phyloP scores from a whole-genome alignment of 2,113 vertebrate genomes.

The Mesembrinibis cayennensis region DNA sequence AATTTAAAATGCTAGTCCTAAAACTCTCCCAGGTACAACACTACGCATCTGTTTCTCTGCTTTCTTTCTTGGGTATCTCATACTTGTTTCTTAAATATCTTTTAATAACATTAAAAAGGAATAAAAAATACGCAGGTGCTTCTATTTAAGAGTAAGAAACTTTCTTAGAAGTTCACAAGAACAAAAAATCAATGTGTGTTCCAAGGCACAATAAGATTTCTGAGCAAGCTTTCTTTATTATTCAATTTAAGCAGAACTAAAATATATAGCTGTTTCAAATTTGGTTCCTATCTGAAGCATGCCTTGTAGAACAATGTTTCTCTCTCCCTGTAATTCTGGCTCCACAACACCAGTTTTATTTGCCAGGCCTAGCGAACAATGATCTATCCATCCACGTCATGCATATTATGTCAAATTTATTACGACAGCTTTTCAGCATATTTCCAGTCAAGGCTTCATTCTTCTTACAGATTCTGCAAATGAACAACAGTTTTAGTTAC shows the following conservation, averaged over 20 bases:
- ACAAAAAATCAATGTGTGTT: not conserved
- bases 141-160: not conserved
- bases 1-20: not conserved
- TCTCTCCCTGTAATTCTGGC: constrained; percentile 42
- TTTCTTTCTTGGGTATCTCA: not conserved
- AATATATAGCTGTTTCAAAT: constrained; percentile 48
- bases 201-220: constrained; percentile 12
- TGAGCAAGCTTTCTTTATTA: constrained; percentile 42
- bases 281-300: constrained; percentile 44
- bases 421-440: constrained; percentile 52
- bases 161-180: constrained; percentile 15
- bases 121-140: not conserved
- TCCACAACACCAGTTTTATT: constrained; percentile 47
- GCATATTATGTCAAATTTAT: constrained; percentile 74
- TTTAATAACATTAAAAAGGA: not conserved
- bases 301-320: constrained; percentile 52
- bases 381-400: constrained; percentile 61
- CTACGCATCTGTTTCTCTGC: not conserved
- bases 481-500: constrained; percentile 70
- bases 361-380: constrained; percentile 39
- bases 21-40: not conserved
- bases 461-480: constrained; percentile 61
- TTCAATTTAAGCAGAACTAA: constrained; percentile 43
- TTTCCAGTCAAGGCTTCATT: constrained; percentile 62
- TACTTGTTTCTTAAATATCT: not conserved